Percentiles rank a stretch among this genome's conserved stretches.
Conservation (phyloP, 2,888 invertebrate species). For the Crematogaster levior region DNA sequence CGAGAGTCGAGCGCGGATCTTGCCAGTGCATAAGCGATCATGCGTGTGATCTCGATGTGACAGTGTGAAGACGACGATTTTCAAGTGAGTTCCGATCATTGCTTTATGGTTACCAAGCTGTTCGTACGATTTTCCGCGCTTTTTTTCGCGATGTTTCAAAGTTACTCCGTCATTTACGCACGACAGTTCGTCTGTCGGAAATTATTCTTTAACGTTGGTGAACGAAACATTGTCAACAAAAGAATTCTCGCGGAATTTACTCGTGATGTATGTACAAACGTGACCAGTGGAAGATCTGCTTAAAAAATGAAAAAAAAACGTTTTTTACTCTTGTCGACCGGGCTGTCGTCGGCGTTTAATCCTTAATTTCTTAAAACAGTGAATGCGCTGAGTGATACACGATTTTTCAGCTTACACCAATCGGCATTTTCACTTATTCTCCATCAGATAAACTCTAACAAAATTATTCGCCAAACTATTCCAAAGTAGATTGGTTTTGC, state of each 20-base stretch:
- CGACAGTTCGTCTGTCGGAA: not conserved
- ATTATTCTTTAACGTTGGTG: not conserved
- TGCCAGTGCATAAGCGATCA: constrained; percentile 34
- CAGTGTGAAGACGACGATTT: constrained; percentile 38
- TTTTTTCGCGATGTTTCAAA: not conserved
- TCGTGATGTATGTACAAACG: not conserved
- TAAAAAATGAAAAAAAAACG: not conserved
- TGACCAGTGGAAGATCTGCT: not conserved
- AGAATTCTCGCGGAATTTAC: not conserved
- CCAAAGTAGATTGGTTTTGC: not conserved
- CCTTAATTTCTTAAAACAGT: not conserved
- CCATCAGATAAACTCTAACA: not conserved
- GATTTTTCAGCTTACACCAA: constrained; percentile 9
- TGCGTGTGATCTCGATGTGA: constrained; percentile 48
- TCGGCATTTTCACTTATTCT: not conserved
- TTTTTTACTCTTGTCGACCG: not conserved
- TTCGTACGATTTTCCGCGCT: not conserved
- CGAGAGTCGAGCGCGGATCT: constrained; percentile 15
- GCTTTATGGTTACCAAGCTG: not conserved
- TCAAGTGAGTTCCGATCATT: constrained; percentile 42
- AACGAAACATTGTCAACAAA: not conserved
- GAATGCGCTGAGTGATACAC: not conserved
- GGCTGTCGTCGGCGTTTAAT: not conserved
- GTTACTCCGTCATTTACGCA: not conserved
- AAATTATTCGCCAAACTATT: constrained; percentile 2